A percentile compares a stretch with the other conserved stretches of the same genome.
These are phyloP conservation scores for Hetaerina titia DNA, from an alignment of 2,888 invertebrate genomes.

Conservation along the genomic window DNA sequence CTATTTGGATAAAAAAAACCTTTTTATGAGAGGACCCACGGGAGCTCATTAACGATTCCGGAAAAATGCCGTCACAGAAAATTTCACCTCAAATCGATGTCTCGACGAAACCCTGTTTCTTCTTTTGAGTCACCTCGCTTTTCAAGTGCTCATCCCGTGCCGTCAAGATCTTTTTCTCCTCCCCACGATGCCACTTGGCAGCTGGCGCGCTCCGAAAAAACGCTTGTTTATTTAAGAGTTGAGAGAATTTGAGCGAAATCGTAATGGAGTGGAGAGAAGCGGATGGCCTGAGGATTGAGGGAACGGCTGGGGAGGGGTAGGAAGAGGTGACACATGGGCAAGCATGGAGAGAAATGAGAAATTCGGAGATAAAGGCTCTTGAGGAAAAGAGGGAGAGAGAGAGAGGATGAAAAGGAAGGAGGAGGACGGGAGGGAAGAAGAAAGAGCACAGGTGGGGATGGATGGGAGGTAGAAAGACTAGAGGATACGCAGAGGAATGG, in stretches of 20 bases:
- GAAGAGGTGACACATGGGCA: neutral
- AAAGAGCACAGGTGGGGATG: neutral
- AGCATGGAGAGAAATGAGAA: neutral
- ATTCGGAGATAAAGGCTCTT: neutral
- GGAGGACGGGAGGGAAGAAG: neutral
- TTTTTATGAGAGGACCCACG: neutral
- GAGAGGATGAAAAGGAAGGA: neutral
- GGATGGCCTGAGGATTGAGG: slow-evolving; percentile 3
- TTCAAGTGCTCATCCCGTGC: neutral
- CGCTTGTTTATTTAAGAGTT: slow-evolving; percentile 36
- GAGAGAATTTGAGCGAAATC: neutral
- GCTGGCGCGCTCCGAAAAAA: neutral
- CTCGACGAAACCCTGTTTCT: neutral
- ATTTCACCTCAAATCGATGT: neutral
- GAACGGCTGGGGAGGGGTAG: neutral
- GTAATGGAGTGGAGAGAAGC: neutral
- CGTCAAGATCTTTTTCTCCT: neutral
- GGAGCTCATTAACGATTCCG: neutral
- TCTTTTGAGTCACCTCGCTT: neutral
- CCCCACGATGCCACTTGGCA: neutral
- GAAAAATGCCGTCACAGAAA: slow-evolving; percentile 1
- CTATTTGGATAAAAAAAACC: neutral
- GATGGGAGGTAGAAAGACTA: too few species aligned
- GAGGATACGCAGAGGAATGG: too few species aligned
- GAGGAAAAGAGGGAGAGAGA: neutral